phyloP scores from a whole-genome alignment of 2,113 vertebrate species.

The Prinia subflava region DNA sequence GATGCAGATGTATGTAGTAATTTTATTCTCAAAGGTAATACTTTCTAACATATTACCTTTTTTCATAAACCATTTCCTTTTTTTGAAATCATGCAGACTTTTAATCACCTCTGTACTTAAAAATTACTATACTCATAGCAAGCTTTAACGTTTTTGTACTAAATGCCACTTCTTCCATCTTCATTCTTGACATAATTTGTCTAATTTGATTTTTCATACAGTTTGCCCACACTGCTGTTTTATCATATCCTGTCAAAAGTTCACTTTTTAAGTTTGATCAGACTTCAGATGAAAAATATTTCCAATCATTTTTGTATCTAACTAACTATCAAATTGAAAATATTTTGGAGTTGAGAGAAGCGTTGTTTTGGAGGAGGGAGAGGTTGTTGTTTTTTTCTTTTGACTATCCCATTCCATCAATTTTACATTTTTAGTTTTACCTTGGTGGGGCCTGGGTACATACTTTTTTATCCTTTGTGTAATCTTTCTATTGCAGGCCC shows the following conservation, averaged over 20 bases:
- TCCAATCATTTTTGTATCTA: background rate
- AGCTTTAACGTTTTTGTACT: background rate
- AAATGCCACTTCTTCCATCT: background rate
- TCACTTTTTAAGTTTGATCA: background rate
- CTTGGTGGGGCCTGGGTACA: background rate
- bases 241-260: background rate
- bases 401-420: background rate
- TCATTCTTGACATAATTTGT: background rate
- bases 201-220: background rate
- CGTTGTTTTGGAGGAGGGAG: accelerated
- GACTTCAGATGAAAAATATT: background rate
- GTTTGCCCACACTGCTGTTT: background rate
- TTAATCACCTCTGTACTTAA: background rate
- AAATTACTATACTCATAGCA: background rate
- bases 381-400: background rate
- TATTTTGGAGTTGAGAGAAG: accelerated
- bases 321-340: background rate
- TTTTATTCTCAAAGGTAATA: background rate
- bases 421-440: background rate
- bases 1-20: background rate
- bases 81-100: background rate
- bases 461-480: background rate
- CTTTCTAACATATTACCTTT: background rate
- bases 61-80: background rate
- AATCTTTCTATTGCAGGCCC: background rate